Conservation (phyloP, 1,140 invertebrate genomes). For the Ceratina japonica region DNA sequence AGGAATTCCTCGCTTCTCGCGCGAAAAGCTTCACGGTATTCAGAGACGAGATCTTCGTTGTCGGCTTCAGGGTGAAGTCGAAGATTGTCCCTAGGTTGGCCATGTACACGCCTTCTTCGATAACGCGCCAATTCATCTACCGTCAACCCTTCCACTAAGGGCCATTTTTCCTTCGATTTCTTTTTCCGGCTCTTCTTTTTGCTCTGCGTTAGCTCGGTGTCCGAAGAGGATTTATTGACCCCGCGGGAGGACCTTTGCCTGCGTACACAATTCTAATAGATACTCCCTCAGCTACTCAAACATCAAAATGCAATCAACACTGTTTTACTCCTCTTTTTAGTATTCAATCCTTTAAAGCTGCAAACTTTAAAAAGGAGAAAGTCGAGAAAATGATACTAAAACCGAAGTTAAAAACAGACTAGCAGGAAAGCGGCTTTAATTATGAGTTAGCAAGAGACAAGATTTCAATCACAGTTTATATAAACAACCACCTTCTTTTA, state of each 20-base stretch:
- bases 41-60: slow-evolving; percentile 65
- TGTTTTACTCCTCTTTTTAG: no score
- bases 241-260: slow-evolving; percentile 66
- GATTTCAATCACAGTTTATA: no score
- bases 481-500: neutral
- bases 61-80: slow-evolving; percentile 44
- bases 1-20: slow-evolving; percentile 67
- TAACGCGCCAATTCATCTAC: slow-evolving; percentile 80
- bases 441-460: no score
- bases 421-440: no score
- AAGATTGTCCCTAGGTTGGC: slow-evolving; percentile 72
- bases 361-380: no score
- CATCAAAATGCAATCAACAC: no score
- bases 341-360: no score
- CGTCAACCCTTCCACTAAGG: slow-evolving; percentile 78
- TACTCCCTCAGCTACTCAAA: no score
- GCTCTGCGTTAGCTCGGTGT: slow-evolving; percentile 74
- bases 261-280: slow-evolving; percentile 1
- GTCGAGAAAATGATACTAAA: no score
- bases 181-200: slow-evolving; percentile 61
- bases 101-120: slow-evolving; percentile 76
- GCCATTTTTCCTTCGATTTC: slow-evolving; percentile 71
- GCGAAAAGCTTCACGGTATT: slow-evolving; percentile 72
- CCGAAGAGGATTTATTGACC: slow-evolving; percentile 70
- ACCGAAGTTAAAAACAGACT: no score